phyloP scores from a whole-genome alignment of 1,140 invertebrate genomes.

The Matsumurasca onukii region DNA sequence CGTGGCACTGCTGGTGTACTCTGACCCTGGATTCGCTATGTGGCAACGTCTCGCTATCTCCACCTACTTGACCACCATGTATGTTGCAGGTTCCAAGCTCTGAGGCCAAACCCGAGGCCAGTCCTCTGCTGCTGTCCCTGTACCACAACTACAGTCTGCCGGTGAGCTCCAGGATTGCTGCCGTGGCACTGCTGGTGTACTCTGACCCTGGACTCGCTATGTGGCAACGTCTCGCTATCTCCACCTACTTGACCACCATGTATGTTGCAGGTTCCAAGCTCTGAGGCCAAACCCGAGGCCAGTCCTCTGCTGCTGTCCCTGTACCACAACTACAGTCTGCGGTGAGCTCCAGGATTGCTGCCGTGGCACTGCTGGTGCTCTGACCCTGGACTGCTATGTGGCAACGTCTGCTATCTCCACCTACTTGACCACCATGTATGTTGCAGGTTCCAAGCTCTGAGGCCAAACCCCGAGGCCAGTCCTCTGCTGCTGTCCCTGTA shows the following conservation, averaged over 20 bases:
- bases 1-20: neutral
- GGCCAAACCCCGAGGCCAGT: neutral
- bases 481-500: slow-evolving; percentile 10
- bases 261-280: slow-evolving; percentile 4
- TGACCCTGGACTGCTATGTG: neutral
- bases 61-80: no score
- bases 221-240: slow-evolving; percentile 10
- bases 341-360: neutral
- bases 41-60: slow-evolving; percentile 4
- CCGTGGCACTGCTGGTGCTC: neutral
- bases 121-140: slow-evolving; percentile 7
- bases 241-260: no score
- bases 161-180: neutral
- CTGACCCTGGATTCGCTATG: neutral
- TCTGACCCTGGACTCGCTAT: slow-evolving; percentile 1
- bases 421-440: no score
- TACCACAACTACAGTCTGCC: slow-evolving; percentile 19
- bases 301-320: neutral
- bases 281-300: neutral
- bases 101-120: neutral
- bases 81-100: slow-evolving; percentile 4
- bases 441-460: slow-evolving; percentile 8
- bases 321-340: slow-evolving; percentile 9
- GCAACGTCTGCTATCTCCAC: slow-evolving; percentile 7
- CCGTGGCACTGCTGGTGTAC: slow-evolving; percentile 5